phyloP scores from a whole-genome alignment of 2,797 vertebrate genomes.

The Crax fasciolata region DNA sequence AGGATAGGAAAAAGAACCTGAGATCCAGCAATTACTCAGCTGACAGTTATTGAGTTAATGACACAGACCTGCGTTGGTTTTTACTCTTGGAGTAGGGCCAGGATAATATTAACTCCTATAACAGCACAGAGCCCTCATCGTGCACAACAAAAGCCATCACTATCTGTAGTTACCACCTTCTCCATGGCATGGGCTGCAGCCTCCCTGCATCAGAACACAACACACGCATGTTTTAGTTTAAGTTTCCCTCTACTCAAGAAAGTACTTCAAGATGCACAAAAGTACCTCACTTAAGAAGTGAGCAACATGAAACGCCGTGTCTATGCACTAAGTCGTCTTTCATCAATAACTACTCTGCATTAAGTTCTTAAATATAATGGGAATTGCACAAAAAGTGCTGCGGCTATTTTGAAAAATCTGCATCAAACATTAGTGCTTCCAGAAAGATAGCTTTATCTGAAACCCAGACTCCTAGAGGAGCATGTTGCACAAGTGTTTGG shows the following conservation, averaged over 20 bases:
- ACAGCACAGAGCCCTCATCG: not conserved
- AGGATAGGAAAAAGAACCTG: not conserved
- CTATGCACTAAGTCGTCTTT: not conserved
- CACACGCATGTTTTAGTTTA: not conserved
- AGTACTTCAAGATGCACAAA: conserved; percentile 53
- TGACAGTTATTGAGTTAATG: not conserved
- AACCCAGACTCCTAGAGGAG: not conserved
- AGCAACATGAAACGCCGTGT: not conserved
- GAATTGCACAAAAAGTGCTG: not conserved
- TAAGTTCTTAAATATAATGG: not conserved
- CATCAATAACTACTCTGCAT: not conserved
- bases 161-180: not conserved
- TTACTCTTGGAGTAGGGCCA: not conserved
- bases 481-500: not conserved
- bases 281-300: not conserved
- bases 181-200: not conserved
- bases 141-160: not conserved
- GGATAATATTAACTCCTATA: not conserved
- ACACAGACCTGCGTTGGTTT: not conserved
- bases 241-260: not conserved
- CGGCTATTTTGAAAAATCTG: not conserved
- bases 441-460: not conserved
- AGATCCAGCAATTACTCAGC: not conserved
- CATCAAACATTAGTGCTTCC: not conserved
- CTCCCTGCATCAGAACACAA: rapidly evolving